Conservation (phyloP, 2,888 invertebrate species). For the Plagodis dolabraria region DNA sequence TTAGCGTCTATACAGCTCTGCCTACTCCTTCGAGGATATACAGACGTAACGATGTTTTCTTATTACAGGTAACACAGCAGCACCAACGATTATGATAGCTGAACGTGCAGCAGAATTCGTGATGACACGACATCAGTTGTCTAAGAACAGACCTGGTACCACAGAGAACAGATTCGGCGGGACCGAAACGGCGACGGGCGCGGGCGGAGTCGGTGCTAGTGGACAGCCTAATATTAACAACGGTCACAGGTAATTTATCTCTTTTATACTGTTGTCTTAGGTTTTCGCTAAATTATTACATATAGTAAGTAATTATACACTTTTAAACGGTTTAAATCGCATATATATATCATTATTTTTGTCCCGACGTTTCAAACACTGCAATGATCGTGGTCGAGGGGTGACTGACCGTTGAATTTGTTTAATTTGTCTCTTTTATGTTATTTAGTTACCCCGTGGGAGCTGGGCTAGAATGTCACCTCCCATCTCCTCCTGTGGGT, state of each 20-base stretch:
- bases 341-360: too few species aligned
- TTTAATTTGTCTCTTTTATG: too few species aligned
- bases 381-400: too few species aligned
- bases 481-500: too few species aligned
- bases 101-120: constrained; percentile 84
- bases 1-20: not conserved
- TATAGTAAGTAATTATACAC: too few species aligned
- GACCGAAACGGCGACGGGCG: constrained; percentile 35
- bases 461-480: too few species aligned
- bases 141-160: constrained; percentile 50
- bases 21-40: not conserved
- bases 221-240: constrained; percentile 11
- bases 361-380: too few species aligned
- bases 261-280: too few species aligned
- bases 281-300: too few species aligned
- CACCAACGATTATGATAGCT: constrained; percentile 85
- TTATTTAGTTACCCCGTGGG: too few species aligned
- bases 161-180: constrained; percentile 53
- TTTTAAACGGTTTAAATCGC: too few species aligned
- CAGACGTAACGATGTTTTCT: not conserved
- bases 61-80: constrained; percentile 81
- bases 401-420: too few species aligned
- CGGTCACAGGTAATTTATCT: constrained; percentile 10
- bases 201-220: constrained; percentile 30
- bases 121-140: constrained; percentile 71